Conservation (phyloP, 1,140 invertebrate species). For the Thalassaphorura encarpata region DNA sequence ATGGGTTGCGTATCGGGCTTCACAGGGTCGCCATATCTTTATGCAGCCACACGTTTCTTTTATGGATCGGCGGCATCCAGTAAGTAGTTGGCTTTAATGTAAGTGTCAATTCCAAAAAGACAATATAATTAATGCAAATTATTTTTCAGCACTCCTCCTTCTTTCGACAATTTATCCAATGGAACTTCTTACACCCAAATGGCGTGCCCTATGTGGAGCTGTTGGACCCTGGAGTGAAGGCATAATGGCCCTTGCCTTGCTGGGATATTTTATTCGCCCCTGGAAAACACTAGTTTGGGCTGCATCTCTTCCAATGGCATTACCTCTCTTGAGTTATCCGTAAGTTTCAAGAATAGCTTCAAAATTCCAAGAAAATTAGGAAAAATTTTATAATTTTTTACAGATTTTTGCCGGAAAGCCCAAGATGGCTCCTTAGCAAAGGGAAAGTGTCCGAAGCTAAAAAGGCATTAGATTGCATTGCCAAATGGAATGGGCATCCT, state of each 20-base stretch:
- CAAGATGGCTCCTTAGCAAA: conserved; percentile 23
- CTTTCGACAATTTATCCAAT: conserved; percentile 4
- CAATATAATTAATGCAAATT: background rate
- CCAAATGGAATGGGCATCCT: conserved; percentile 19
- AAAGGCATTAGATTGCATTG: conserved; percentile 23
- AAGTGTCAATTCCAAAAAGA: conserved; percentile 1
- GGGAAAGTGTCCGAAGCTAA: conserved; percentile 20
- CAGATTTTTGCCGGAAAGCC: conserved; percentile 28
- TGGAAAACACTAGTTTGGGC: background rate
- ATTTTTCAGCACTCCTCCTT: background rate
- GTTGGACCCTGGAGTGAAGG: conserved; percentile 1
- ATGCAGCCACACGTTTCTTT: conserved; percentile 2
- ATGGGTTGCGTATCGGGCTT: conserved; percentile 6
- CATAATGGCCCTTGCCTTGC: background rate
- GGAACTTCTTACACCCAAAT: conserved; percentile 16
- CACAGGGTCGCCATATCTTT: background rate
- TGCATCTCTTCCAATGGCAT: background rate
- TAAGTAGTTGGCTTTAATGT: background rate
- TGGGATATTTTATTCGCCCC: background rate
- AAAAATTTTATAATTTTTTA: background rate
- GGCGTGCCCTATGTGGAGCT: background rate
- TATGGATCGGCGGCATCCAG: conserved; percentile 8
- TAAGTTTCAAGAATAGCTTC: background rate
- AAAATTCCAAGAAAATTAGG: background rate
- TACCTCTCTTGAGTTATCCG: background rate